Evolutionary conservation across 1,140 invertebrate species (phyloP), one percentile per base, ranked within the genome.

Genomic region (Hylyphantes graminicola): DNA sequence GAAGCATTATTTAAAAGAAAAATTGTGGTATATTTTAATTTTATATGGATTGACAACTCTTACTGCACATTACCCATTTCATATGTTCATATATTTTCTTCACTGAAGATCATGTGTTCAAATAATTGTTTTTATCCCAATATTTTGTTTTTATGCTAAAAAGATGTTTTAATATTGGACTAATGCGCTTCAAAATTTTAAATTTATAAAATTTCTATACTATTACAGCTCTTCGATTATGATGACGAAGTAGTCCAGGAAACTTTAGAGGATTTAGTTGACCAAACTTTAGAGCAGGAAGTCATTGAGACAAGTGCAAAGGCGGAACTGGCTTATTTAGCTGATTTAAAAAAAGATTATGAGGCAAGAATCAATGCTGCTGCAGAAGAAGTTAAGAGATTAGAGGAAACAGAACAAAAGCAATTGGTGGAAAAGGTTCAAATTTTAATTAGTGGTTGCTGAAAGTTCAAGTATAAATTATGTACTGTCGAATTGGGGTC

Each of bases 251-350:
- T 96, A 10, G 35, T 35, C 35, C 35, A 35, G 35, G 93, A 94
- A 87, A 95, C 96, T 9, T 94, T 97, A 61, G 96, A 97, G 89
- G 93, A 95, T 15, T 90, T 98, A 51, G 94, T 97, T 19, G 95
- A 95, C 35, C 95, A 96, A 89, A 96, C 95, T 53, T 91, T 96
- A 59, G 94, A 97, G 88, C 95, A 96, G 90, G 93, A 95, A 12
- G 90, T 97, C 86, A 92, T 95, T 7, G 96, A 98, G 89, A 90
- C 92, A 2, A 89, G 91, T 88, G 90, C 91, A 86, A 91, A 92
- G 86, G 91, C 92, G 85, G 91, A 92, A 86, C 80, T 91, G 9
- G 92, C 93, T 9, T 90, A 95, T 76, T 91, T 93, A 17, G 92
- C 94, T 85, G 93, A 95, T 87, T 95, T 96, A 89, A 92, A 95